Percentiles rank a stretch among this genome's conserved stretches.
Evolutionary conservation across 2,113 vertebrate genomes (phyloP).

Genomic region (Vimba vimba): DNA sequence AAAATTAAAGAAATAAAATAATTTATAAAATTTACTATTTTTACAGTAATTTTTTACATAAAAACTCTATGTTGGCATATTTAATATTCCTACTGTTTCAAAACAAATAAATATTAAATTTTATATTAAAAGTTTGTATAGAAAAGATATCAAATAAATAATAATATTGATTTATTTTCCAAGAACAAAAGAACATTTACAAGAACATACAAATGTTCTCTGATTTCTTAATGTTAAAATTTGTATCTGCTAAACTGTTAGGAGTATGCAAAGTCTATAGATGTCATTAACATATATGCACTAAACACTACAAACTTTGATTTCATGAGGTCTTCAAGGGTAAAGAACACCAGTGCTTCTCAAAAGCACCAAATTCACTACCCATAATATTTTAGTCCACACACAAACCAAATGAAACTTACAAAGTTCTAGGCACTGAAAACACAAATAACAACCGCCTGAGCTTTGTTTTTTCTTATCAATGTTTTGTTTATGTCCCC

Average conservation of each 20-base stretch:
- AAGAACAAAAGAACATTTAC: no score
- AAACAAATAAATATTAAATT: no score
- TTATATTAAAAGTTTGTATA: background rate
- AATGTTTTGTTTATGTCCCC: conserved; percentile 14
- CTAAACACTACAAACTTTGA: background rate
- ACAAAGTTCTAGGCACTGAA: background rate
- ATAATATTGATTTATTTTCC: no score
- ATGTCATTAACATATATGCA: background rate
- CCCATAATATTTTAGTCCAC: background rate
- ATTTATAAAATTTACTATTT: no score
- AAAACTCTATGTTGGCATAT: background rate
- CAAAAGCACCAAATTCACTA: background rate
- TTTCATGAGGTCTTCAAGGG: background rate
- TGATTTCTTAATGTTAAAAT: no score
- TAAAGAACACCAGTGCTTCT: background rate
- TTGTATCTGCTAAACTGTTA: background rate
- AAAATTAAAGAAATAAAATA: no score
- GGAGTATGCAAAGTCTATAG: background rate
- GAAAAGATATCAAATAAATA: background rate
- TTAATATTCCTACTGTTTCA: background rate
- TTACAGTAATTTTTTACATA: no score
- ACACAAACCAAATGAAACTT: background rate
- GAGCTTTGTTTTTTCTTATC: background rate
- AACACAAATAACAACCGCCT: background rate
- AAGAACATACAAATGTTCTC: no score